Evolutionary conservation across 2,888 invertebrate genomes (phyloP).

Genomic region (Trichopoda pennipes): DNA sequence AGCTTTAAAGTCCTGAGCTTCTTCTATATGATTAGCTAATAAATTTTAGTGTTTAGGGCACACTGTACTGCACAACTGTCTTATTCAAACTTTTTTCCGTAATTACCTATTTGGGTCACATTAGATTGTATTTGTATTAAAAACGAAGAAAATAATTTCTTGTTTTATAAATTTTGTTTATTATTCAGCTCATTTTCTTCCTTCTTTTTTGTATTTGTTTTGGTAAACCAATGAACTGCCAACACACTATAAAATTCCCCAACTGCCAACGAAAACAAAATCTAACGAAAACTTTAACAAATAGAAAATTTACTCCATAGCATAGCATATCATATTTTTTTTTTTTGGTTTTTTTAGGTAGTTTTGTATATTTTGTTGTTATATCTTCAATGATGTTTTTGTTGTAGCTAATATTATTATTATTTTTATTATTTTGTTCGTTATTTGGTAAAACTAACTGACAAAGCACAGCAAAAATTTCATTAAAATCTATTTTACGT

Average conservation of each 20-base stretch:
- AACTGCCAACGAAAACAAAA: conserved; percentile 2
- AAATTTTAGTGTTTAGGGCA: no score
- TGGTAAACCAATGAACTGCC: conserved; percentile 36
- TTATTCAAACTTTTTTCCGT: no score
- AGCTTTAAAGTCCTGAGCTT: no score
- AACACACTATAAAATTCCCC: conserved; percentile 29
- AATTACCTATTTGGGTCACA: no score
- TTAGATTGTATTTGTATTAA: no score
- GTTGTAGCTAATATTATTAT: neutral
- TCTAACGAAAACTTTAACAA: neutral
- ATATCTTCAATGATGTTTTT: neutral
- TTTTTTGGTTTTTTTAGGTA: conserved; percentile 46
- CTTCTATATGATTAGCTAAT: no score
- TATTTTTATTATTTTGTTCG: conserved; percentile 17
- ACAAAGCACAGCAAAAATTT: conserved; percentile 62
- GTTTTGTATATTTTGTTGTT: conserved; percentile 12
- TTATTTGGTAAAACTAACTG: conserved; percentile 39
- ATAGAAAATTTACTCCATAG: conserved; percentile 17
- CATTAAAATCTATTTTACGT: conserved; percentile 65
- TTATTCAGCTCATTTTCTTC: neutral
- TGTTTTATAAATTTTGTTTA: neutral
- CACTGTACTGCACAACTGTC: no score
- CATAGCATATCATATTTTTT: neutral
- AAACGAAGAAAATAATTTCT: no score
- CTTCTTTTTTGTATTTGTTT: neutral